Base-by-base conservation (phyloP, 2,113 vertebrate genomes). In the Nothobranchius kuhntae region DNA sequence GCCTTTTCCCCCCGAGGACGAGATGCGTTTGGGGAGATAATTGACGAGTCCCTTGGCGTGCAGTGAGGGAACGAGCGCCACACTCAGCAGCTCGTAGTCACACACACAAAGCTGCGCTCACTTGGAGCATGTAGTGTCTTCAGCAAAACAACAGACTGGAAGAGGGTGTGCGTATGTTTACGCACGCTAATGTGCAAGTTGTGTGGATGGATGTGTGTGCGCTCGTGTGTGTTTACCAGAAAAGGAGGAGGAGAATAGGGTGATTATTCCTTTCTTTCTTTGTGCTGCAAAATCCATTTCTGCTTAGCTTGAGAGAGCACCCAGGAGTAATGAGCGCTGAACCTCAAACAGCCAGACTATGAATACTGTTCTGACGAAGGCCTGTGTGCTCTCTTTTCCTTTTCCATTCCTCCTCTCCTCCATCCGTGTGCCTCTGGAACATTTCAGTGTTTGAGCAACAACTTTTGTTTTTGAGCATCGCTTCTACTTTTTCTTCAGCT, bases 11-110 rank as follows among this genome's bases (percentile, higher is more conserved):
- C 90, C 87, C 44, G 80, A 91, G 90, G 88, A 91, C 89, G 85
- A 73, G 86, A 76, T 89, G 84, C 86, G 80, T 92, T 90, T 89
- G 89, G 88, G 90, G 88, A 91, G 91, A 92, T 92, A 93, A 93
- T 93, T 92, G 90, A 92, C 88, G 89, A 92, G 91, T 93, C 89
- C 90, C 89, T 72, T 89, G 89, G 89, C 88, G 87, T 83, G 89
- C 75, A 87, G 77, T 56, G 71, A 81, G 75, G 61, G 81, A 88
- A 71, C 53, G 77, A 89, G 78, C 79, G 53, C 83, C 80, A 84
- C 85, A 84, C 81, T 85, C 82, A 84, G 81, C 63, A 66, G 86
- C 81, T 86, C 85, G 61, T 71, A 88, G 77, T 62, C 86, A 77
- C 48, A 51, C 48, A 51, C 83, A 85, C 83, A 90, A 85, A 86